Evolutionary conservation across 1,140 invertebrate species (phyloP).

Genomic region (Agrilus planipennis): DNA sequence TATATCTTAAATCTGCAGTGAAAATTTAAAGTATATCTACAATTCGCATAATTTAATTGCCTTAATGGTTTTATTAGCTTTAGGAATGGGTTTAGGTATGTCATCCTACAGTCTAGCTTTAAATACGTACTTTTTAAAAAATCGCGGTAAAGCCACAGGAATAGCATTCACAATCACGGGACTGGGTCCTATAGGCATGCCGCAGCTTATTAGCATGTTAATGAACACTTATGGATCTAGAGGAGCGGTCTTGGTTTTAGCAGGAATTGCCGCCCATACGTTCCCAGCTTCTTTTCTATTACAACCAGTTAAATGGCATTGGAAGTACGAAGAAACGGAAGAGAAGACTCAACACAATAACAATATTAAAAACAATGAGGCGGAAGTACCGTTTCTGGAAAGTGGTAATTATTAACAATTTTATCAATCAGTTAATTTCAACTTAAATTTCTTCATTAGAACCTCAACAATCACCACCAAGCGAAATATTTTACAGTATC

Average conservation of each 20-base stretch:
- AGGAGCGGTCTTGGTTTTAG: constrained; percentile 35
- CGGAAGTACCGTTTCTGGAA: background rate
- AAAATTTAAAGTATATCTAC: background rate
- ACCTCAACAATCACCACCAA: background rate
- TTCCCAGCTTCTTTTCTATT: constrained; percentile 33
- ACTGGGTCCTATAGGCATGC: constrained; percentile 39
- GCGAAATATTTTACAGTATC: background rate
- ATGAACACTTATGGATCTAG: constrained; percentile 30
- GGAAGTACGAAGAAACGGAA: constrained; percentile 24
- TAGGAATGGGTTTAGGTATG: constrained; percentile 45
- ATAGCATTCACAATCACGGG: constrained; percentile 35
- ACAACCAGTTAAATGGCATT: constrained; percentile 42
- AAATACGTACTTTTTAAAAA: constrained; percentile 37
- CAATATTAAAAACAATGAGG: background rate
- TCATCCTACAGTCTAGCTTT: constrained; percentile 42
- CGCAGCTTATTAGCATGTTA: constrained; percentile 32
- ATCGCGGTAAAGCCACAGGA: constrained; percentile 34
- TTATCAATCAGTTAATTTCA: background rate
- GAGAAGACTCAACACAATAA: constrained; percentile 5
- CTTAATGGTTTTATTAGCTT: constrained; percentile 33
- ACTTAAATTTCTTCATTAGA: background rate
- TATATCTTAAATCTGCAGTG: background rate
- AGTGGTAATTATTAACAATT: background rate
- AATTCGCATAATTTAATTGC: background rate
- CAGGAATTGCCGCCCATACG: constrained; percentile 32